These are phyloP conservation scores for Motacilla alba DNA, from an alignment of 2,113 vertebrate species.

Conservation along the genomic window DNA sequence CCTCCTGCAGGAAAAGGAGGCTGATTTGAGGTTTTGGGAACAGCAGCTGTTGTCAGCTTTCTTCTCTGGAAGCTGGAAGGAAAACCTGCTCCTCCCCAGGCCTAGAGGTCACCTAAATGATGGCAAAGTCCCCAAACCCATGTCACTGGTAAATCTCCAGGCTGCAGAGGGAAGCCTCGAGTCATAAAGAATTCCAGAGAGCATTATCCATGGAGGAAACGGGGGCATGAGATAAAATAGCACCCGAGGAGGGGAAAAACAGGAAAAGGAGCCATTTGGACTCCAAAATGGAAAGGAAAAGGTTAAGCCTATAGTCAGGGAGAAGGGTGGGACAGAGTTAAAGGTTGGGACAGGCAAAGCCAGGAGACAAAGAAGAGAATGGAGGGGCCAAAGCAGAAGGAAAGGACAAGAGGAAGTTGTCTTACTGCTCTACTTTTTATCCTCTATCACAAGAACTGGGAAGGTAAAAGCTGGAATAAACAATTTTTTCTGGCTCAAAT, in stretches of 20 bases:
- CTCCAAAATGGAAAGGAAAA: not conserved
- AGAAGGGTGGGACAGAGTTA: not conserved
- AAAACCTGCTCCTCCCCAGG: not conserved
- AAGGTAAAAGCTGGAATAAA: not conserved
- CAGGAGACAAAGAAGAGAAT: not conserved
- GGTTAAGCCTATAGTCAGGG: conserved; percentile 25
- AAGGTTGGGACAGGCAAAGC: not conserved
- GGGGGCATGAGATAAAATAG: not conserved
- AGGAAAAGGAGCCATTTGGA: not conserved
- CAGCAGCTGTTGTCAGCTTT: not conserved
- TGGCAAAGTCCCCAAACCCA: not conserved
- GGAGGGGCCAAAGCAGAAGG: not conserved
- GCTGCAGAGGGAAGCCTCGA: not conserved
- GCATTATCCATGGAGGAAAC: not conserved
- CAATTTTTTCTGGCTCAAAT: not conserved
- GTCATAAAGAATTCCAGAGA: not conserved
- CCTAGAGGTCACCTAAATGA: not conserved
- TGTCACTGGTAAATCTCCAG: not conserved
- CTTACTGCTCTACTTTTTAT: not conserved
- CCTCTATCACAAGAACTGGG: not conserved
- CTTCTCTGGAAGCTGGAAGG: not conserved
- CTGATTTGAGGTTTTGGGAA: not conserved
- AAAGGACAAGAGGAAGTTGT: not conserved
- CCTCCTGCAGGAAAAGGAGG: not conserved
- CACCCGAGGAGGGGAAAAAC: not conserved